phyloP scores from a whole-genome alignment of 2,888 invertebrate species.

The Aleiodes alternator region DNA sequence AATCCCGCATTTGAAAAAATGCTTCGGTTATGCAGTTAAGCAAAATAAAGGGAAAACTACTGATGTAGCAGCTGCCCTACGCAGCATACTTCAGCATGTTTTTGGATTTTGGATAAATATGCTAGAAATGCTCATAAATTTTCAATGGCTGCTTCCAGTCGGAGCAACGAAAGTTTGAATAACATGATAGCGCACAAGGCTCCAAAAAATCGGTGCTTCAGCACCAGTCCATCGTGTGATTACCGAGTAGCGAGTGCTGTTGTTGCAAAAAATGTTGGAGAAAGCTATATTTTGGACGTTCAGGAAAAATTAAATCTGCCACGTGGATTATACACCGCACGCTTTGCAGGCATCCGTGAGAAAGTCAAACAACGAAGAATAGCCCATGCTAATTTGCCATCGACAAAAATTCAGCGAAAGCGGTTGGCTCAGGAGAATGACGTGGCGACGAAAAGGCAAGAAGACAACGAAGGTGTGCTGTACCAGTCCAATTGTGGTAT shows the following conservation, averaged over 20 bases:
- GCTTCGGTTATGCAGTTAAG: slow-evolving; percentile 54
- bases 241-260: slow-evolving; percentile 44
- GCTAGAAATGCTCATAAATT: slow-evolving; percentile 52
- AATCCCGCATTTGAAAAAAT: slow-evolving; percentile 56
- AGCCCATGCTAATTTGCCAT: background rate
- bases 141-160: slow-evolving; percentile 52
- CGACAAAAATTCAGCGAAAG: slow-evolving; percentile 29
- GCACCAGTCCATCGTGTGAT: slow-evolving; percentile 46
- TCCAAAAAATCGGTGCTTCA: slow-evolving; percentile 51
- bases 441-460: slow-evolving; percentile 6
- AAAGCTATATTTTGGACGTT: slow-evolving; percentile 41
- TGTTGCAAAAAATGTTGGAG: slow-evolving; percentile 46
- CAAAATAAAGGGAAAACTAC: slow-evolving; percentile 54
- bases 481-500: slow-evolving; percentile 33
- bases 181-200: slow-evolving; percentile 53
- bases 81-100: no score
- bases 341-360: background rate
- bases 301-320: slow-evolving; percentile 16
- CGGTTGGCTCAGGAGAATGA: slow-evolving; percentile 5
- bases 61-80: no score
- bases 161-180: slow-evolving; percentile 54
- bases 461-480: slow-evolving; percentile 23
- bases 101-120: no score
- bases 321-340: background rate
- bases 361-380: background rate